These are phyloP conservation scores for Callocephalon fimbriatum DNA, from an alignment of 2,113 vertebrate species.

Conservation along the genomic window DNA sequence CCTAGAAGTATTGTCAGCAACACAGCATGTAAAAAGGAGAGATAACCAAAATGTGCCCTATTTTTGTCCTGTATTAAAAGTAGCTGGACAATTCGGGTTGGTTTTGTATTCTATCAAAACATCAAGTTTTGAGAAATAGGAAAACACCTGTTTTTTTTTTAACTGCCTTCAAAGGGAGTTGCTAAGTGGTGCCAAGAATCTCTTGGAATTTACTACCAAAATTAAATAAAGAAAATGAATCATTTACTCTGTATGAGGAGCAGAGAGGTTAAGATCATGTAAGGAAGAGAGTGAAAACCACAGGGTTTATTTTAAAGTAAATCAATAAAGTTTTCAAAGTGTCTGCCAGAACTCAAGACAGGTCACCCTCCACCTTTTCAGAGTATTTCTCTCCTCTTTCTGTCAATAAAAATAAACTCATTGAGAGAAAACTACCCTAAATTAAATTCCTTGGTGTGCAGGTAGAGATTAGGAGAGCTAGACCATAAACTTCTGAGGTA, in stretches of 20 bases:
- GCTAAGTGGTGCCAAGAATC: background rate
- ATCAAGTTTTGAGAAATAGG: background rate
- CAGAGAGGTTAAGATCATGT: background rate
- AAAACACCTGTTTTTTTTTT: background rate
- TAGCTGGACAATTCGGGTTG: background rate
- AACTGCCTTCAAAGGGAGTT: background rate
- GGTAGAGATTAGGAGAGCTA: background rate
- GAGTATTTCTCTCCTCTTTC: background rate
- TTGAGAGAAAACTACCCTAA: background rate
- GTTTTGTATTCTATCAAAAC: background rate
- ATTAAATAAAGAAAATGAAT: background rate
- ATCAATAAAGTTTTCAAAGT: background rate
- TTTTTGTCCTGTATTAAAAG: background rate
- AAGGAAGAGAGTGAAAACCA: background rate
- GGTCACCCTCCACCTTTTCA: background rate
- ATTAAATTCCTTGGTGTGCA: background rate
- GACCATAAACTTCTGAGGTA: background rate
- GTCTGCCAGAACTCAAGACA: background rate
- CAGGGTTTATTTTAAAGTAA: background rate
- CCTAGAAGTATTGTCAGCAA: background rate
- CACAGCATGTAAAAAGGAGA: background rate
- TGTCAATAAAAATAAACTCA: background rate
- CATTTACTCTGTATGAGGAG: background rate
- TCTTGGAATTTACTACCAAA: background rate
- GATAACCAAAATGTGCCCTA: background rate